These are phyloP conservation scores for Tetropium fuscum DNA, from an alignment of 2,888 invertebrate species.

Conservation along the genomic window DNA sequence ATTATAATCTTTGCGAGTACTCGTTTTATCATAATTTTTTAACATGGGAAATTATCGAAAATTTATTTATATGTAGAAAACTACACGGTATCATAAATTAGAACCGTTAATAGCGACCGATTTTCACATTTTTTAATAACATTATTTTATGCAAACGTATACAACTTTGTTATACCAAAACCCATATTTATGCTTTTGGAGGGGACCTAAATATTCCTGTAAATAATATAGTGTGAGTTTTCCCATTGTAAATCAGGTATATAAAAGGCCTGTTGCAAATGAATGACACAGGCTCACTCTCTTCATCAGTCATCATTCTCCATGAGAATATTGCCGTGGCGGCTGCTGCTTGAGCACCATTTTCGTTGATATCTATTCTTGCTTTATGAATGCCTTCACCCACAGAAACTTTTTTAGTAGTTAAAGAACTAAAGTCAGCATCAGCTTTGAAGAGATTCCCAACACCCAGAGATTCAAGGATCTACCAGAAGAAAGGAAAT, in stretches of 20 bases:
- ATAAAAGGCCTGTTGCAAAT: slow-evolving; percentile 87
- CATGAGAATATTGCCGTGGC: slow-evolving; percentile 87
- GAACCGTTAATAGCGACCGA: no score
- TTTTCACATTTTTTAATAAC: no score
- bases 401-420: slow-evolving; percentile 66
- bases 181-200: background rate
- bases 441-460: slow-evolving; percentile 68
- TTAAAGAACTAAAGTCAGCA: slow-evolving; percentile 70
- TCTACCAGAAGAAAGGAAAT: slow-evolving; percentile 53
- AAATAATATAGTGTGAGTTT: slow-evolving; percentile 75
- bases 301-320: slow-evolving; percentile 74
- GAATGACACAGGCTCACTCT: slow-evolving; percentile 70
- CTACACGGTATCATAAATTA: no score
- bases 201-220: slow-evolving; percentile 66
- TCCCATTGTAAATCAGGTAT: slow-evolving; percentile 81
- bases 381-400: slow-evolving; percentile 80
- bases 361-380: slow-evolving; percentile 85
- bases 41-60: no score
- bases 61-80: no score
- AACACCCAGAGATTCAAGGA: slow-evolving; percentile 70
- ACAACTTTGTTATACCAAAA: no score
- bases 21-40: no score
- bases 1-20: no score
- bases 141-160: no score
- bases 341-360: slow-evolving; percentile 88